Conservation (phyloP, 2,888 invertebrate species). For the Philereme transversata region DNA sequence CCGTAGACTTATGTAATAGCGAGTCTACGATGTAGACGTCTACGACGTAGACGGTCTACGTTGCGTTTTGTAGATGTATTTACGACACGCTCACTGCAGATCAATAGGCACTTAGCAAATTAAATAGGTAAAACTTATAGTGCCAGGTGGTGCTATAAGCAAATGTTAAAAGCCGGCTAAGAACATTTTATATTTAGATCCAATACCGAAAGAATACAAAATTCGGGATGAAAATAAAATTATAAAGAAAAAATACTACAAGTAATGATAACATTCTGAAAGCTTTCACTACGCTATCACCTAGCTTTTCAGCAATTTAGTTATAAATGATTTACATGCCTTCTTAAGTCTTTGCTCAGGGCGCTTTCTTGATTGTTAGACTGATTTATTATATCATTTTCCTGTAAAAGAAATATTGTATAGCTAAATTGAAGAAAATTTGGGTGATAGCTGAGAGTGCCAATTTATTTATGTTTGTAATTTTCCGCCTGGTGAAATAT, state of each 20-base stretch:
- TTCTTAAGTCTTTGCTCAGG: not conserved
- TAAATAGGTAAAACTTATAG: too few species aligned
- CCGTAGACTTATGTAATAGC: too few species aligned
- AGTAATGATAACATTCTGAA: conserved; percentile 1
- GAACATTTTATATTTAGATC: not conserved
- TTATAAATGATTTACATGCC: too few species aligned
- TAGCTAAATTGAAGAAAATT: not conserved
- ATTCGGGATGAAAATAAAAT: not conserved
- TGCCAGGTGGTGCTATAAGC: not conserved
- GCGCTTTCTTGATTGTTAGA: conserved; percentile 2
- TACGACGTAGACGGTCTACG: too few species aligned
- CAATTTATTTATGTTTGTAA: not conserved
- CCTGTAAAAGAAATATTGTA: not conserved
- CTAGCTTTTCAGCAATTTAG: too few species aligned
- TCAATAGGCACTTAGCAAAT: too few species aligned
- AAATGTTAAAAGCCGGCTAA: not conserved
- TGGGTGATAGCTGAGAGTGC: not conserved
- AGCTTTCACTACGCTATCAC: too few species aligned
- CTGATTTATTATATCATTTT: not conserved
- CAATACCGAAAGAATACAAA: not conserved
- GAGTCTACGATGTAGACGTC: too few species aligned
- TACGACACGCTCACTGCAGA: too few species aligned
- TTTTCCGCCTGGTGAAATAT: not conserved
- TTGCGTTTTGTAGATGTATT: too few species aligned
- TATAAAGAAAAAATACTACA: conserved; percentile 1